phyloP scores from a whole-genome alignment of 2,113 vertebrate species.

The Otus sunia region DNA sequence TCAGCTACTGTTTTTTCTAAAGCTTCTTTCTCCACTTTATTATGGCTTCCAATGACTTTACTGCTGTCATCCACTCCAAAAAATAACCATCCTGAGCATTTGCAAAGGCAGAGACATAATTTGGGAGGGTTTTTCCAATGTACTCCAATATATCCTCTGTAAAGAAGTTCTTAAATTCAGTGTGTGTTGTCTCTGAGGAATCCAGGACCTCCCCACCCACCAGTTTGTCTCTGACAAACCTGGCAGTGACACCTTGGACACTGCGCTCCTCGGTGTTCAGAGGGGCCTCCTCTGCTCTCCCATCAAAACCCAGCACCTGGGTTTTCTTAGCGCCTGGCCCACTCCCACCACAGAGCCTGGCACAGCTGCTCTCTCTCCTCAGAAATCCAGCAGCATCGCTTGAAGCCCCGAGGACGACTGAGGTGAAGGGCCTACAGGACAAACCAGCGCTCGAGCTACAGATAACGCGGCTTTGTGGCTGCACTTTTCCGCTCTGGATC shows the following conservation, averaged over 20 bases:
- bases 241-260: neutral
- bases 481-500: neutral
- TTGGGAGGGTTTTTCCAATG: slow-evolving; percentile 32
- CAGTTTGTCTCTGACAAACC: slow-evolving; percentile 9
- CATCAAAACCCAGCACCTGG: neutral
- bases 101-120: slow-evolving; percentile 61
- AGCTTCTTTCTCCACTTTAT: neutral
- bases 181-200: slow-evolving; percentile 53
- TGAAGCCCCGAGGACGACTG: neutral
- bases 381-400: neutral
- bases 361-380: neutral
- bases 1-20: neutral
- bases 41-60: slow-evolving; percentile 33
- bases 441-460: slow-evolving; percentile 41
- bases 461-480: neutral
- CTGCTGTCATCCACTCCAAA: slow-evolving; percentile 42
- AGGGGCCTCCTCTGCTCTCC: neutral
- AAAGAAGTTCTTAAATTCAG: slow-evolving; percentile 57
- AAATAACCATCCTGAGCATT: slow-evolving; percentile 55
- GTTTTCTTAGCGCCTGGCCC: neutral
- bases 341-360: neutral
- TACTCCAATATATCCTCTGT: neutral
- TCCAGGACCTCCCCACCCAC: slow-evolving; percentile 9
- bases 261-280: neutral
- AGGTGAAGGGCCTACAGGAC: neutral